These are phyloP conservation scores for Drosophila mimetica DNA, from an alignment of 2,888 invertebrate genomes.

Conservation along the genomic window DNA sequence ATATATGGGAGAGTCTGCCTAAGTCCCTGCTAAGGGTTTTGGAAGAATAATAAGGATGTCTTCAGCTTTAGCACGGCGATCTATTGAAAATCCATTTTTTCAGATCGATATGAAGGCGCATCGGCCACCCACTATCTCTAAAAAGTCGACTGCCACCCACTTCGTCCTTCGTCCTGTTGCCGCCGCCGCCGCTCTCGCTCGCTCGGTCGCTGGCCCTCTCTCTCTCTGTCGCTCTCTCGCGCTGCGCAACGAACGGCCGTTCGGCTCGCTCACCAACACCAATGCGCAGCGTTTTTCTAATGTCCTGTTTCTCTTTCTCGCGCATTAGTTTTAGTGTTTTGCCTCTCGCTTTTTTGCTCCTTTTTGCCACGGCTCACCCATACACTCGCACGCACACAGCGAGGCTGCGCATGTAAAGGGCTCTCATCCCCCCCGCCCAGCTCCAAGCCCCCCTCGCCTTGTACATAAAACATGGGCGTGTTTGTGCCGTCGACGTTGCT, in stretches of 20 bases:
- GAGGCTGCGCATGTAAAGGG: conserved; percentile 72
- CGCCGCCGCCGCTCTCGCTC: conserved; percentile 30
- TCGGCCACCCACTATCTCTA: conserved; percentile 16
- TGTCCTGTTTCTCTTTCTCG: conserved; percentile 82
- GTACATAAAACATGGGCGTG: conserved; percentile 79
- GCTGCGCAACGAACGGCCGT: conserved; percentile 58
- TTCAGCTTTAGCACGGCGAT: not conserved
- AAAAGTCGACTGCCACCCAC: conserved; percentile 16
- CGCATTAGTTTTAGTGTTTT: conserved; percentile 83
- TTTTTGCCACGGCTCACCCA: conserved; percentile 65
- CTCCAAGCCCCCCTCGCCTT: conserved; percentile 31
- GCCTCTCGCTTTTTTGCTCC: conserved; percentile 81
- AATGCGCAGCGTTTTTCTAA: conserved; percentile 73
- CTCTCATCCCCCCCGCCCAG: conserved; percentile 26
- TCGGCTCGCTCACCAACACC: conserved; percentile 63
- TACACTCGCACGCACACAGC: conserved; percentile 15
- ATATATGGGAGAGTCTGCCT: not conserved
- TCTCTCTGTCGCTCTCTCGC: conserved; percentile 15
- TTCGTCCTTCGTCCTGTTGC: conserved; percentile 33
- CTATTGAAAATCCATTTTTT: conserved; percentile 13
- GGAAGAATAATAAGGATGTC: not conserved
- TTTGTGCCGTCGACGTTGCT: conserved; percentile 66
- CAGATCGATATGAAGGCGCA: conserved; percentile 21
- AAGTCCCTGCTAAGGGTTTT: no score
- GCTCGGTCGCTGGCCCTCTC: conserved; percentile 36